Evolutionary conservation across 2,113 vertebrate species (phyloP), one percentile per base, ranked within the genome.

Genomic region (Paraplagusia blochii): DNA sequence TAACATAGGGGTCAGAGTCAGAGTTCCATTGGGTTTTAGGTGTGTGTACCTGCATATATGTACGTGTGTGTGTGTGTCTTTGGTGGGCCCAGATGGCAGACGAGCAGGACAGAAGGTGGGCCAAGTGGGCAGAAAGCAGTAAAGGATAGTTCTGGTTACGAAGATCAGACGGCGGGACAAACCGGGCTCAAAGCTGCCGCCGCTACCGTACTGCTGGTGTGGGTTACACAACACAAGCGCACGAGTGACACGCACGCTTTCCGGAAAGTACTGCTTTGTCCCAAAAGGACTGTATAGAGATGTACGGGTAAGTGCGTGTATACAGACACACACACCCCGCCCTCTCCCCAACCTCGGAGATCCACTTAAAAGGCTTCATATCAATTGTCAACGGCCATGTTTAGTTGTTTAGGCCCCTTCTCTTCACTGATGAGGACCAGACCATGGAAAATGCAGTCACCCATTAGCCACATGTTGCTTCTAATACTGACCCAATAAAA

Each of bases 401-500:
- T 87, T 81, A 69, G 82, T 84, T 85, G 76, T 80, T 75, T 77
- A 71, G 74, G 57, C 66, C 65, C 49, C 68, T 64, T 83, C 76
- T 82, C 68, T 57, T 22, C 53, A 56, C 73, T 75, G 78, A 90
- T 84, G 75, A 72, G 68, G 76, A 81, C 81, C 81, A 87, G 79
- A 82, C 79, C 67, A 34, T 70, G 73, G 73, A 83, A 79, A 77
- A 83, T 63, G 72, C 62, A 81, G 69, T 61, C 85, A 79, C 76
- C 72, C 80, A 85, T 88, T 85, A 88, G 79, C 79, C 72, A 83
- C 82, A 86, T 81, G 82, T 83, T 87, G 78, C 80, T 80, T 81
- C 79, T 77, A 77, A 87, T 82, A 80, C 77, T 79, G 72, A 85
- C 77, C 80, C 76, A 89, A 83, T 82, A 82, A 89, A 88, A 84